Conservation (phyloP, 1,140 invertebrate species). For the Yoshiicerus persimilis region DNA sequence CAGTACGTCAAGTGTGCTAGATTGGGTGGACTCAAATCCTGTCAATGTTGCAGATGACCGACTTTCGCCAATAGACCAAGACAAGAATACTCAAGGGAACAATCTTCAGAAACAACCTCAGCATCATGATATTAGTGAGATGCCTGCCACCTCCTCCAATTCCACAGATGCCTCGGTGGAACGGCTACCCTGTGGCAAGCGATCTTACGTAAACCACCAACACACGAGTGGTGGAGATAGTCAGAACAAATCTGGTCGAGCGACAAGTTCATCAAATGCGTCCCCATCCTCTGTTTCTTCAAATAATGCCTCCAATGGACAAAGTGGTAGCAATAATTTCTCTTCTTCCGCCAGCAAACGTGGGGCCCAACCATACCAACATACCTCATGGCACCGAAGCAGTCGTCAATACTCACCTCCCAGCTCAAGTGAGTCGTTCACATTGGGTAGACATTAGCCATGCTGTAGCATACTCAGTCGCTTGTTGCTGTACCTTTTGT, state of each 20-base stretch:
- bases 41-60: neutral
- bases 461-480: neutral
- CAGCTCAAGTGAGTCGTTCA: neutral
- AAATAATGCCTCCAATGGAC: neutral
- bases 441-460: neutral
- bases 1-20: constrained; percentile 20
- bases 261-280: neutral
- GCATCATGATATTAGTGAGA: neutral
- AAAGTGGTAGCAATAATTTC: neutral
- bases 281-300: neutral
- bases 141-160: neutral
- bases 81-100: constrained; percentile 19
- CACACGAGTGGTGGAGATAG: neutral
- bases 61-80: neutral
- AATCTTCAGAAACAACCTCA: neutral
- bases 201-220: neutral
- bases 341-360: neutral
- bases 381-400: neutral
- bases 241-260: neutral
- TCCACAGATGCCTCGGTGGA: neutral
- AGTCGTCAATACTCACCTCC: constrained; percentile 21
- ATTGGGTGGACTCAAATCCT: constrained; percentile 1
- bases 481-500: neutral
- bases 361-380: constrained; percentile 8
- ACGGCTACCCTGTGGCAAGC: neutral